Evolutionary conservation across 2,113 vertebrate species (phyloP).

Genomic region (Percopsis transmontana): DNA sequence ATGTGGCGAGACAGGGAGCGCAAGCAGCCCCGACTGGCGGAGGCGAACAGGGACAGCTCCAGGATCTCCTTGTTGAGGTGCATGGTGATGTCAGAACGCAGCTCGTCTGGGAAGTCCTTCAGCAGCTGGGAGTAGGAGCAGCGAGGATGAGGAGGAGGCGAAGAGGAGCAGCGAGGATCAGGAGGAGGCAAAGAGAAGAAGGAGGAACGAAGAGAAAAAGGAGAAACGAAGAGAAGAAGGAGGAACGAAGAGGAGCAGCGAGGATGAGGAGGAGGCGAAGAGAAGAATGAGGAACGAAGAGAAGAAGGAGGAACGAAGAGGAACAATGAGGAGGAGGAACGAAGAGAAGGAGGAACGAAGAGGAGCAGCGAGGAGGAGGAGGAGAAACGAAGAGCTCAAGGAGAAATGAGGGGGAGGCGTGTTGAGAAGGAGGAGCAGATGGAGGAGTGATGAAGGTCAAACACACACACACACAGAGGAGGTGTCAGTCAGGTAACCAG

Average conservation of each 20-base stretch:
- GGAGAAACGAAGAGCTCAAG: too few relatives aligned
- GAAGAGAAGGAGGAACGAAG: too few relatives aligned
- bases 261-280: background rate
- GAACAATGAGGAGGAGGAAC: background rate
- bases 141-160: background rate
- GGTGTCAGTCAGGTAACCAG: constrained; percentile 8
- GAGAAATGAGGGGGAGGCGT: background rate
- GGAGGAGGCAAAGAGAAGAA: background rate
- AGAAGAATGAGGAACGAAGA: background rate
- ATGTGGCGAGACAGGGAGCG: constrained; percentile 97
- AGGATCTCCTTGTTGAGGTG: constrained; percentile 98
- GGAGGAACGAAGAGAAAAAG: background rate
- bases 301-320: background rate
- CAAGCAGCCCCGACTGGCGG: constrained; percentile 94
- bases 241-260: background rate
- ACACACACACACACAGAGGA: constrained; percentile 1
- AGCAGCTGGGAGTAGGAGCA: constrained; percentile 81
- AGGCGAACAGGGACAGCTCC: constrained; percentile 92
- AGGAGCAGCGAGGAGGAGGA: too few relatives aligned
- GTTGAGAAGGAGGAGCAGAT: background rate
- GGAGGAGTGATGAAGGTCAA: too few relatives aligned
- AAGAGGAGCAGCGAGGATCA: background rate
- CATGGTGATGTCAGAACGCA: constrained; percentile 98
- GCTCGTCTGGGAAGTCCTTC: constrained; percentile 96
- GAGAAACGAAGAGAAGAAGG: background rate